Evolutionary conservation across 2,797 vertebrate species (phyloP).

Genomic region (Natrix natrix): DNA sequence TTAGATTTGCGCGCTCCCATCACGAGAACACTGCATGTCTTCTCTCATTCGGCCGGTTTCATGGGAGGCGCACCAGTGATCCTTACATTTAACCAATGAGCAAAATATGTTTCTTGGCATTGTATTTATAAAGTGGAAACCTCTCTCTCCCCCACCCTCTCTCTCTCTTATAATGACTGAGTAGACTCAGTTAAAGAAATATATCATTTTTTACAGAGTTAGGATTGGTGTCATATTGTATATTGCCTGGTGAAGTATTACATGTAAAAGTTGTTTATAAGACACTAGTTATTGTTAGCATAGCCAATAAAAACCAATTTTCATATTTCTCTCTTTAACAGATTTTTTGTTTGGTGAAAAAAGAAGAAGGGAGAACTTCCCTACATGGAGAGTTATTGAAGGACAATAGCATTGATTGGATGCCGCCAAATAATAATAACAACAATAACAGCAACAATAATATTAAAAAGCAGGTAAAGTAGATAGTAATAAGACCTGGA

Average conservation of each 20-base stretch:
- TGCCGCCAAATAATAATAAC: no score
- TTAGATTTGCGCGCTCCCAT: no score
- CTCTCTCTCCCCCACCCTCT: not conserved
- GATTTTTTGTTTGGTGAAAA: not conserved
- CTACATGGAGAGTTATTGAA: not conserved
- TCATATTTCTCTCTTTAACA: not conserved
- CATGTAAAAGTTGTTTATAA: not conserved
- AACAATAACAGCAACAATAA: not conserved
- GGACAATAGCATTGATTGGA: not conserved
- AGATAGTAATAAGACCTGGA: no score
- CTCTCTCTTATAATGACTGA: not conserved
- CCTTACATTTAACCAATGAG: not conserved
- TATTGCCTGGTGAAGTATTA: not conserved
- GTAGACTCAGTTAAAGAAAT: not conserved
- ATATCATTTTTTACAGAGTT: not conserved
- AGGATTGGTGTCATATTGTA: not conserved
- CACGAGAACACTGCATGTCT: no score
- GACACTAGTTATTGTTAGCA: not conserved
- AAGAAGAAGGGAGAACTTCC: no score
- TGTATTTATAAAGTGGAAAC: not conserved
- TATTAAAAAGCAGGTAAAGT: not conserved
- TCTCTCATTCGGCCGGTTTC: no score
- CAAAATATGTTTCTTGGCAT: not conserved
- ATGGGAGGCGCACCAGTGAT: no score
- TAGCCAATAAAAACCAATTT: not conserved